These are phyloP conservation scores for Caenorhabditis inopinata DNA, from an alignment of 1,140 invertebrate species.

Conservation along the genomic window DNA sequence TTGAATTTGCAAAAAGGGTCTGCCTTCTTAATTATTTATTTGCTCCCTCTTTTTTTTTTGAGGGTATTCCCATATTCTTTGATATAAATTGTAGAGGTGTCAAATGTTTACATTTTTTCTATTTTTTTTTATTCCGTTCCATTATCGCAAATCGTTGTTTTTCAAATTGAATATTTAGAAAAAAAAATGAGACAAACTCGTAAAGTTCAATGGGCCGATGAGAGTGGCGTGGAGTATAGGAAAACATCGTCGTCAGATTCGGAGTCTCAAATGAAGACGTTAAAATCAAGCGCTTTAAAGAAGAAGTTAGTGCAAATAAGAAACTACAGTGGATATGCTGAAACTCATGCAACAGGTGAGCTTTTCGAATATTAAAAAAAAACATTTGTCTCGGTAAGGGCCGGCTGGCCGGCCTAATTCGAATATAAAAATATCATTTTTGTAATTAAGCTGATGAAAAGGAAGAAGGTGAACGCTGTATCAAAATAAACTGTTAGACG, in stretches of 20 bases:
- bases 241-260: neutral
- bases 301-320: slow-evolving; percentile 9
- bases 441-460: too few relatives aligned
- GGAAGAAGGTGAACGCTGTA: too few relatives aligned
- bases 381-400: too few relatives aligned
- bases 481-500: too few relatives aligned
- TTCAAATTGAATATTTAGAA: neutral
- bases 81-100: too few relatives aligned
- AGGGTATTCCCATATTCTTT: neutral
- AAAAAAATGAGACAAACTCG: neutral
- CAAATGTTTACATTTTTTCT: too few relatives aligned
- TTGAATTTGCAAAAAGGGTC: neutral
- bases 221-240: neutral
- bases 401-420: too few relatives aligned
- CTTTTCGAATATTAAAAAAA: too few relatives aligned
- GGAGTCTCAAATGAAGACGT: neutral
- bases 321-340: slow-evolving; percentile 17
- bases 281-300: neutral
- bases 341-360: neutral
- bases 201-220: slow-evolving; percentile 21
- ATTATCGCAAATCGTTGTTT: too few relatives aligned
- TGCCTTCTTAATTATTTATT: neutral
- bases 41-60: neutral
- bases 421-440: too few relatives aligned
- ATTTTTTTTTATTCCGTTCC: neutral